These are phyloP conservation scores for Adelges cooleyi DNA, from an alignment of 1,140 invertebrate genomes.

Conservation along the genomic window DNA sequence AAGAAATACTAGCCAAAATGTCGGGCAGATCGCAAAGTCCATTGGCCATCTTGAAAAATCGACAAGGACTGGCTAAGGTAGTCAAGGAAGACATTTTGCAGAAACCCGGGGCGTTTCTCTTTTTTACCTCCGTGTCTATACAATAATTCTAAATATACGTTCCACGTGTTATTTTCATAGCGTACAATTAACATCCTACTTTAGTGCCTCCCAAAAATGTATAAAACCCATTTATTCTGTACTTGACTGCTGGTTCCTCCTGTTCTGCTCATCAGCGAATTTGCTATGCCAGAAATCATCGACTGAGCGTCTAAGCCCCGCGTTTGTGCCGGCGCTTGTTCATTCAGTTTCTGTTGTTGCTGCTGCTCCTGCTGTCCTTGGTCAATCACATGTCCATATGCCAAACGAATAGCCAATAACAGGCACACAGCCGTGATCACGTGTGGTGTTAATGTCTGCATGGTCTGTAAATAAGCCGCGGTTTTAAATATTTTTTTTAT, in stretches of 20 bases:
- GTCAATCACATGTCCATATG: background rate
- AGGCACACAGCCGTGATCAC: background rate
- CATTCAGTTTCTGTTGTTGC: background rate
- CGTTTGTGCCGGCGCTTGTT: background rate
- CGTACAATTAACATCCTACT: background rate
- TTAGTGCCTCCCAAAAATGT: background rate
- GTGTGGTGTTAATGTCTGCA: too few species aligned
- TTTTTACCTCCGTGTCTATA: conserved; percentile 21
- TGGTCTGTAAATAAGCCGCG: too few species aligned
- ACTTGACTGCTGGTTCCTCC: conserved; percentile 13
- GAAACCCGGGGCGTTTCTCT: conserved; percentile 11
- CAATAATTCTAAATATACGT: conserved; percentile 25
- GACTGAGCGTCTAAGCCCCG: background rate
- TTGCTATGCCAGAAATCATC: conserved; percentile 4
- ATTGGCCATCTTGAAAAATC: conserved; percentile 22
- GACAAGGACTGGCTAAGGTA: conserved; percentile 17
- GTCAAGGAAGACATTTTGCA: conserved; percentile 27
- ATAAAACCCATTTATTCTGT: background rate
- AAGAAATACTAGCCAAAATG: conserved; percentile 26
- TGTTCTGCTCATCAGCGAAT: conserved; percentile 8
- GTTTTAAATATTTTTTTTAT: too few species aligned
- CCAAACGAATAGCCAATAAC: background rate
- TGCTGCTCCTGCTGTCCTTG: background rate
- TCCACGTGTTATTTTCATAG: conserved; percentile 14
- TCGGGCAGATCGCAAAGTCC: conserved; percentile 25